phyloP scores from a whole-genome alignment of 2,888 invertebrate species.

The Cephus pygmeus region DNA sequence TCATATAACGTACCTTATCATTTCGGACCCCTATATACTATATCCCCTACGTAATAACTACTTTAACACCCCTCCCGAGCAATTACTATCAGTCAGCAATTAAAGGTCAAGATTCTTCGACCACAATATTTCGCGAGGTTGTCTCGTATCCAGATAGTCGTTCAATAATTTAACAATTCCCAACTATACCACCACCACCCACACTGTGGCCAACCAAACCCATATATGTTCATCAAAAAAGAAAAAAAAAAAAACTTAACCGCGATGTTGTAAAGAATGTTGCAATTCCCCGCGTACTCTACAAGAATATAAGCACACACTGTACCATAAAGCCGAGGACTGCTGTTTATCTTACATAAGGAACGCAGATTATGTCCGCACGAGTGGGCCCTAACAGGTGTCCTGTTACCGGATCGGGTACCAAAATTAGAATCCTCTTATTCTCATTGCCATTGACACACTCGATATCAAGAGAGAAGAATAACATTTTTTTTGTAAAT shows the following conservation, averaged over 20 bases:
- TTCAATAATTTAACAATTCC: background rate
- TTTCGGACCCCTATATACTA: background rate
- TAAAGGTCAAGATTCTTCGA: background rate
- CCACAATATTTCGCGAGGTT: background rate
- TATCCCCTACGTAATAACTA: background rate
- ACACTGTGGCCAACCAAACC: background rate
- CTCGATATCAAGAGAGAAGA: background rate
- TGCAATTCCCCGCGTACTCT: background rate
- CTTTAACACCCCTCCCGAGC: too few relatives aligned
- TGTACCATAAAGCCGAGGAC: background rate
- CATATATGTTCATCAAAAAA: background rate
- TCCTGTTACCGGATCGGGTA: background rate
- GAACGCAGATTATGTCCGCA: background rate
- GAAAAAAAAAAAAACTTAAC: background rate
- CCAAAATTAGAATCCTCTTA: background rate
- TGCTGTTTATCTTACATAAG: slow-evolving; percentile 8
- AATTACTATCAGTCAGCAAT: background rate
- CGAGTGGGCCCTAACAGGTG: slow-evolving; percentile 9
- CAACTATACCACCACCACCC: background rate
- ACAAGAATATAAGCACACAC: background rate
- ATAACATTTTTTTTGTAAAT: too few relatives aligned
- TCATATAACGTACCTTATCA: background rate
- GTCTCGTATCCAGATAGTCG: background rate
- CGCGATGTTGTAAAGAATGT: background rate
- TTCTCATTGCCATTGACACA: background rate